Evolutionary conservation across 2,797 vertebrate genomes (phyloP).

Genomic region (Pitangus sulphuratus): DNA sequence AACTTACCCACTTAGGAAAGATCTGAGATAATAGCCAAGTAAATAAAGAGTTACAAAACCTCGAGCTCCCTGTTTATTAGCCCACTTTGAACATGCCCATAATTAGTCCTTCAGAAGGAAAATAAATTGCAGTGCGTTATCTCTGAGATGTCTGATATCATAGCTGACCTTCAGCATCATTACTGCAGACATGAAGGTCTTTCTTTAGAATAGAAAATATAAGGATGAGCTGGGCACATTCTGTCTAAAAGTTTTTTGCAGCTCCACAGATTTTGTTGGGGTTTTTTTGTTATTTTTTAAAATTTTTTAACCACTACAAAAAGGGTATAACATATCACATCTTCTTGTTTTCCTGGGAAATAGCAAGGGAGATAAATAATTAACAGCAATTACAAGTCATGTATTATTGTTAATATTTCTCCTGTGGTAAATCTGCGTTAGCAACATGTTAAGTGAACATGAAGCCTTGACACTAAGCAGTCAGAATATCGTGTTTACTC

Average conservation of each 20-base stretch:
- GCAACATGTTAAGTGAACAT: background rate
- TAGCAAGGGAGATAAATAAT: background rate
- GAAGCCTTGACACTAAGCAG: background rate
- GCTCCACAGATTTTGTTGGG: background rate
- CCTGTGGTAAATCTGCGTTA: background rate
- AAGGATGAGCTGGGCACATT: background rate
- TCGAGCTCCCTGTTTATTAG: conserved; percentile 35
- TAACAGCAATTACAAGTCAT: background rate
- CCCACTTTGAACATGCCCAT: conserved; percentile 54
- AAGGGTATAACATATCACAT: background rate
- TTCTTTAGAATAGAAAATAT: conserved; percentile 24
- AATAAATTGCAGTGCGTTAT: conserved; percentile 68
- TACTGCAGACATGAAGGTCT: conserved; percentile 47
- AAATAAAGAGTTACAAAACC: conserved; percentile 38
- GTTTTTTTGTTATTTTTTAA: accelerated
- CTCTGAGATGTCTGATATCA: conserved; percentile 55
- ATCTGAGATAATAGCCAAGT: conserved; percentile 30
- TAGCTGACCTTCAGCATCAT: conserved; percentile 73
- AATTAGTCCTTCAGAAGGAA: conserved; percentile 70
- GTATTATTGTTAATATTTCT: background rate
- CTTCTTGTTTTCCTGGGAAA: background rate
- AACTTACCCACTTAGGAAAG: background rate
- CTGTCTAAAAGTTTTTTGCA: background rate
- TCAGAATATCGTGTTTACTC: background rate
- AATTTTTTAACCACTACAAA: background rate